Conservation (phyloP, 2,113 vertebrate genomes). For the Climacteris rufus region DNA sequence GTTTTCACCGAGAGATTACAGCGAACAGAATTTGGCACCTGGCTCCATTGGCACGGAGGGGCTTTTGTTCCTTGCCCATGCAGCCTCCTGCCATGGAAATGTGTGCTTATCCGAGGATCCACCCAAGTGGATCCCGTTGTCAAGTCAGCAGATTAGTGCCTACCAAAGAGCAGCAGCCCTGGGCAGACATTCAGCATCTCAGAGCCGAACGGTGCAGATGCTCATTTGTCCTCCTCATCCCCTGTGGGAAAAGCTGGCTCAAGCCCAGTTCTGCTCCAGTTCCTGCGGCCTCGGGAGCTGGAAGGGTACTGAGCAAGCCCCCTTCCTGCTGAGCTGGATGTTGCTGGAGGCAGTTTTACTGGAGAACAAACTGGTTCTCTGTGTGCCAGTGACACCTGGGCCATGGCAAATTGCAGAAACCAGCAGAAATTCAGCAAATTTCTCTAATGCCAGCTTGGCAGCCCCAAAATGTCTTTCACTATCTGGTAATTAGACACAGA, state of each 20-base stretch:
- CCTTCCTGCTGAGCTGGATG: background rate
- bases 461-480: background rate
- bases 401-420: background rate
- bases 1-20: background rate
- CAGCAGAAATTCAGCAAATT: background rate
- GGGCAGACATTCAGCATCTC: background rate
- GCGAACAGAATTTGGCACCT: background rate
- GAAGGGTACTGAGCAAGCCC: background rate
- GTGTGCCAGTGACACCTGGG: background rate
- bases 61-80: background rate
- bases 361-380: background rate
- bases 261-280: background rate
- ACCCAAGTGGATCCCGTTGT: background rate
- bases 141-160: conserved; percentile 2
- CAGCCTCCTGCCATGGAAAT: background rate
- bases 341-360: background rate
- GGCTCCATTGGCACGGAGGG: background rate
- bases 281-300: background rate
- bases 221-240: background rate
- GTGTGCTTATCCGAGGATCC: background rate
- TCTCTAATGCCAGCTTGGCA: background rate
- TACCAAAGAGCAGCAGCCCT: background rate
- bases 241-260: background rate
- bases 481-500: background rate
- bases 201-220: background rate